Percentiles rank a stretch among this genome's conserved stretches.
Evolutionary conservation across 1,140 invertebrate genomes (phyloP).

Genomic region (Holcopasites calliopsidis): DNA sequence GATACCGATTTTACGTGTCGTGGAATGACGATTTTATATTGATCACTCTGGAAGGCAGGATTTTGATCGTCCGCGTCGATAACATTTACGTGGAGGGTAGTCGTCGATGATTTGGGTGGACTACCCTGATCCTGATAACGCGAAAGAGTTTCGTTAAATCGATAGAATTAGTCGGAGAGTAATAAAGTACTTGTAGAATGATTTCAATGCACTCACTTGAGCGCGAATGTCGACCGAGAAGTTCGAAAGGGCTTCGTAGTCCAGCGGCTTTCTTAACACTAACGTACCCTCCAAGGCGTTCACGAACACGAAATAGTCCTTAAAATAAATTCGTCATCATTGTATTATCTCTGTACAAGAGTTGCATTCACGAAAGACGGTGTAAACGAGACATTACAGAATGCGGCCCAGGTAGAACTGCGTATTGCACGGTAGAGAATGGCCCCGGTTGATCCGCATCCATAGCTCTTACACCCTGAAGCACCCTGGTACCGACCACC

Average conservation of each 20-base stretch:
- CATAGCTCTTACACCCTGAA: constrained; percentile 87
- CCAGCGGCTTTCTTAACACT: constrained; percentile 88
- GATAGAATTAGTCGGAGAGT: too few relatives aligned
- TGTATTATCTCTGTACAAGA: background rate
- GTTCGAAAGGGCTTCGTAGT: constrained; percentile 90
- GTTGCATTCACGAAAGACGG: background rate
- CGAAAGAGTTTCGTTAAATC: background rate
- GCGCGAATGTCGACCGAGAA: constrained; percentile 91
- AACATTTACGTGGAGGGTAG: constrained; percentile 88
- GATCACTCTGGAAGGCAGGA: constrained; percentile 88
- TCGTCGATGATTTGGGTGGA: constrained; percentile 87
- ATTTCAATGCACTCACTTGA: constrained; percentile 76
- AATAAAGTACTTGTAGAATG: background rate
- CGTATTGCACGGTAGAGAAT: constrained; percentile 93
- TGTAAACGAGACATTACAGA: constrained; percentile 80
- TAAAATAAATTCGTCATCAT: constrained; percentile 6
- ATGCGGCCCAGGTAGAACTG: constrained; percentile 87
- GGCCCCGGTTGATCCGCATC: constrained; percentile 94
- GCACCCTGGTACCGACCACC: constrained; percentile 88
- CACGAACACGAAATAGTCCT: constrained; percentile 90
- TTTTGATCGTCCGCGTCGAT: constrained; percentile 96
- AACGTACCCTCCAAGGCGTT: constrained; percentile 93
- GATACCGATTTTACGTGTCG: constrained; percentile 82
- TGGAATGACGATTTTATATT: constrained; percentile 87
- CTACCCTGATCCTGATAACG: constrained; percentile 86